Evolutionary conservation across 2,113 vertebrate genomes (phyloP), one percentile per base, ranked within the genome.

Genomic region (Hucho hucho): DNA sequence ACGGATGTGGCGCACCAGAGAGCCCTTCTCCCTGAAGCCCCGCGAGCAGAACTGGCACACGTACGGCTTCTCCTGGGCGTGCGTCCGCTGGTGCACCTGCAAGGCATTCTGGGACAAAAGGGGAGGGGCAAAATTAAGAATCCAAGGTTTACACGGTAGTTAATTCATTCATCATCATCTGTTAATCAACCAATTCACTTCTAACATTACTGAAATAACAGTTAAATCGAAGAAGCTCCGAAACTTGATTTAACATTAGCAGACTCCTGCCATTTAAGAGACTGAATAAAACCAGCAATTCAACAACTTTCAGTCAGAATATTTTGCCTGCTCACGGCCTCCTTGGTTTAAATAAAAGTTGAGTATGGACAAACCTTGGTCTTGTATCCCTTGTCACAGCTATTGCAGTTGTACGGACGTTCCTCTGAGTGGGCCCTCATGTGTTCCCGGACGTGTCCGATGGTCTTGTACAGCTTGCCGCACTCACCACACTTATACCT

Each of bases 401-500:
- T 92, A 0, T 89, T 80, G 73, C 98, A 99, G 79, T 93, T 90
- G 71, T 96, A 98, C 0, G 98, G 97, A 77, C 98, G 90, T 71
- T 97, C 96, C 0, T 98, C 96, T 0, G 98, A 99, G 81, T 99
- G 98, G 2, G 97, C 96, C 0, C 97, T 88, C 77, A 97, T 95
- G 89, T 99, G 98, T 61, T 98, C 98, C 0, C 96, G 96, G 26
- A 99, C 97, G 0, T 99, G 97, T 0, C 96, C 97, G 0, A 99
- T 95, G 58, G 97, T 98, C 92, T 98, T 98, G 87, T 98, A 99
- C 46, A 98, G 93, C 76, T 99, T 99, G 64, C 98, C 97, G 0
- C 98, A 99, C 86, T 99, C 97, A 0, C 96, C 97, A 0, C 98
- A 99, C 84, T 97, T 97, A 88, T 96, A 99, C 5, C 97, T 93